Percentiles rank a stretch among this genome's conserved stretches.
phyloP scores from a whole-genome alignment of 2,797 vertebrate species.

The Oophaga sylvatica region DNA sequence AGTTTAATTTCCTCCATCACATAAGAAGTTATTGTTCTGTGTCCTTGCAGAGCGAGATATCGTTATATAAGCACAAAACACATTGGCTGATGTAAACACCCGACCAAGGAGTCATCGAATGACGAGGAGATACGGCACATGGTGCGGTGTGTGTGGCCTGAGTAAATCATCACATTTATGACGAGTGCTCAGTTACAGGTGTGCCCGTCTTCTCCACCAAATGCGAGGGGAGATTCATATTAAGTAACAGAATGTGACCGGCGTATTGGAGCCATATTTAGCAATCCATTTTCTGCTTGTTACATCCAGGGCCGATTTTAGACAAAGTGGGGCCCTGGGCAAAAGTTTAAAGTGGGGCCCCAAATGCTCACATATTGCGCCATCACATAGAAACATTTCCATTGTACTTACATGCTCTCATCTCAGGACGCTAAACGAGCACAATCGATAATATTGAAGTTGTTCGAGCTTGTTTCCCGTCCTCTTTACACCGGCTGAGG shows the following conservation, averaged over 20 bases:
- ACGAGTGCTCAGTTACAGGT: background rate
- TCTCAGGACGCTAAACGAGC: too few relatives aligned
- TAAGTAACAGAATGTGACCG: background rate
- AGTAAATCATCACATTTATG: background rate
- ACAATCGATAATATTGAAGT: too few relatives aligned
- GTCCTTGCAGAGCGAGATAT: slow-evolving; percentile 17
- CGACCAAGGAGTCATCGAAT: slow-evolving; percentile 31
- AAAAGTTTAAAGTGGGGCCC: too few relatives aligned
- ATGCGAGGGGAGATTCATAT: background rate
- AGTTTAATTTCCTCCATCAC: background rate
- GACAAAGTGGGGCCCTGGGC: too few relatives aligned
- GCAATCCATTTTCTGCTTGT: background rate
- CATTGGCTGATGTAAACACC: slow-evolving; percentile 25
- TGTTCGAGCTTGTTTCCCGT: too few relatives aligned
- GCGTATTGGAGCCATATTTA: background rate
- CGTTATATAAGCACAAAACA: slow-evolving; percentile 46
- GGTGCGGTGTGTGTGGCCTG: slow-evolving; percentile 31
- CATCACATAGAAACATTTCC: too few relatives aligned
- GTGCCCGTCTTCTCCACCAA: background rate
- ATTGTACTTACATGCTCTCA: too few relatives aligned
- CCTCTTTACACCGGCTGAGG: too few relatives aligned
- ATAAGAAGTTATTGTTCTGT: slow-evolving; percentile 6
- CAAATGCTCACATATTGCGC: too few relatives aligned
- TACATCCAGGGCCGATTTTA: background rate
- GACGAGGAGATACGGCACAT: background rate